Conservation (phyloP, 2,113 vertebrate species). For the Phoxinus phoxinus region DNA sequence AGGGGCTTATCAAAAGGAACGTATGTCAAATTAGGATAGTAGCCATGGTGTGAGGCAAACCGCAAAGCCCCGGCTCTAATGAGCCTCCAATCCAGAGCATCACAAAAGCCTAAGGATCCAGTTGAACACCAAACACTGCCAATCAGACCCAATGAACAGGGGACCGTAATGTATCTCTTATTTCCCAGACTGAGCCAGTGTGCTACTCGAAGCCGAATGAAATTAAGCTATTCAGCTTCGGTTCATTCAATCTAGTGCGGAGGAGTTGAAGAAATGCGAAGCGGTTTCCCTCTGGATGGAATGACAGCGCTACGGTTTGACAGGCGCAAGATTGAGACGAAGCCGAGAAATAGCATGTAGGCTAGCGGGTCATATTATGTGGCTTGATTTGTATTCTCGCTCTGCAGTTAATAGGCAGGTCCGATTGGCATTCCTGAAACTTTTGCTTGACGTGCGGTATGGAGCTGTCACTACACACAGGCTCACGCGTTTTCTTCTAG, state of each 20-base stretch:
- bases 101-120: constrained; percentile 46
- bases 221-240: constrained; percentile 32
- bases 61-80: constrained; percentile 54
- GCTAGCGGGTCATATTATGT: constrained; percentile 31
- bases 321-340: constrained; percentile 29
- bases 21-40: constrained; percentile 59
- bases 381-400: constrained; percentile 54
- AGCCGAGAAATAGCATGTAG: constrained; percentile 35
- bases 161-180: constrained; percentile 26
- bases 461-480: constrained; percentile 26
- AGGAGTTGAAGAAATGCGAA: constrained; percentile 29
- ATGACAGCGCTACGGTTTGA: constrained; percentile 33
- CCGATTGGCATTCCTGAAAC: constrained; percentile 50
- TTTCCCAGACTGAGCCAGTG: constrained; percentile 10
- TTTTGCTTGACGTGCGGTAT: constrained; percentile 15
- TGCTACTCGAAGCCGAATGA: not conserved
- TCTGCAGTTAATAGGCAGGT: constrained; percentile 42
- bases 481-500: constrained; percentile 13
- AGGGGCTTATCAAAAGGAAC: constrained; percentile 59
- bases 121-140: constrained; percentile 42
- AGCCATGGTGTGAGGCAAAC: constrained; percentile 56
- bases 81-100: constrained; percentile 50
- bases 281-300: constrained; percentile 9
- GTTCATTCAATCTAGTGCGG: constrained; percentile 14
- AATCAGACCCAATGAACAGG: constrained; percentile 48